Percentiles rank a stretch among this genome's conserved stretches.
phyloP scores from a whole-genome alignment of 2,113 vertebrate genomes.

The Sapajus apella region DNA sequence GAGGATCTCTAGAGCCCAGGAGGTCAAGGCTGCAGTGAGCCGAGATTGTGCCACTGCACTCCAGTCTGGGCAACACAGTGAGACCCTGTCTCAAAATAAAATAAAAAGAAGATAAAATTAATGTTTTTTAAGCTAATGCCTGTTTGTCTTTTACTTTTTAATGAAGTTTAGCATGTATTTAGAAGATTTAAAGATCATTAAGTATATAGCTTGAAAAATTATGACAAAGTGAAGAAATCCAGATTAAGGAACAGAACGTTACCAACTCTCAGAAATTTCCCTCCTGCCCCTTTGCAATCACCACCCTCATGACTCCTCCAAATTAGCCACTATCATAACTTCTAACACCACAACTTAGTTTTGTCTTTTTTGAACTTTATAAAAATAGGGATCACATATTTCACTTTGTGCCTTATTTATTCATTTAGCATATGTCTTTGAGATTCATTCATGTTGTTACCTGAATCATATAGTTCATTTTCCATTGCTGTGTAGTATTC shows the following conservation, averaged over 20 bases:
- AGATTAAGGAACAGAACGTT: not conserved
- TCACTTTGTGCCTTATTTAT: not conserved
- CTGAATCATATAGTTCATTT: not conserved
- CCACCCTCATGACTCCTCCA: not conserved
- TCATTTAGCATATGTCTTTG: not conserved
- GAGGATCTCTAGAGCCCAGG: too few species aligned
- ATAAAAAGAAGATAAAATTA: not conserved
- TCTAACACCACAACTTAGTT: not conserved
- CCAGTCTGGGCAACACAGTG: too few species aligned
- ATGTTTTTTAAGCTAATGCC: not conserved
- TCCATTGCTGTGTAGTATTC: not conserved
- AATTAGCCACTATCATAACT: not conserved
- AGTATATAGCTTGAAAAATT: not conserved
- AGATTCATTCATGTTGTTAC: not conserved
- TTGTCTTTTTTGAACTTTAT: not conserved
- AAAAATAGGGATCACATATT: not conserved
- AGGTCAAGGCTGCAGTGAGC: too few species aligned
- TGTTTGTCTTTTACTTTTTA: not conserved
- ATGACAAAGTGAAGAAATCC: not conserved
- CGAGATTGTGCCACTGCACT: too few species aligned
- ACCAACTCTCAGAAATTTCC: not conserved
- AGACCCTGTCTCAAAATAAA: too few species aligned
- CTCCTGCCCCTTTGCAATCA: not conserved
- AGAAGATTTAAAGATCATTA: not conserved
- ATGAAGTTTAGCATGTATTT: not conserved